phyloP scores from a whole-genome alignment of 1,140 invertebrate species.

The Eriocheir sinensis region DNA sequence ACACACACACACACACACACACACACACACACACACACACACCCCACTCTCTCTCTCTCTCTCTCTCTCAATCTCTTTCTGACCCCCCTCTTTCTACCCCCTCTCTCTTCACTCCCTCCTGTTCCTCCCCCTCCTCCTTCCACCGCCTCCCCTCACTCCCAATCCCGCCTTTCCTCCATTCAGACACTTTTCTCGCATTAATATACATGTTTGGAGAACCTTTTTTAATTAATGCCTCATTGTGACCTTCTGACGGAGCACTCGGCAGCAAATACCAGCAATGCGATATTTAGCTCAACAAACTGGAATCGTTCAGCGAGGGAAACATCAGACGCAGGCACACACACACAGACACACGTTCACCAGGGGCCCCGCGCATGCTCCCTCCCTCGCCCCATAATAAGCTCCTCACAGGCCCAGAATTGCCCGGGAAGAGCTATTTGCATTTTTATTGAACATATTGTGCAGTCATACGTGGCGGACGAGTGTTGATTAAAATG shows the following conservation, averaged over 20 bases:
- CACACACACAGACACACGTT: no score
- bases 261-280: background rate
- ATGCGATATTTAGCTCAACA: slow-evolving; percentile 9
- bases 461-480: slow-evolving; percentile 18
- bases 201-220: background rate
- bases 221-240: slow-evolving; percentile 7
- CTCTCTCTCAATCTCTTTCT: background rate
- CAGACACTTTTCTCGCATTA: background rate
- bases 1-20: no score
- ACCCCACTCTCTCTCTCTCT: background rate
- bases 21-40: no score
- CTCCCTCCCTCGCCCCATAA: background rate
- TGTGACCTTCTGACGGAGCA: background rate
- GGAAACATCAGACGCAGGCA: no score
- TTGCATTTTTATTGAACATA: slow-evolving; percentile 50
- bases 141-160: slow-evolving; percentile 14
- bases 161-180: background rate
- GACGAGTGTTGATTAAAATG: slow-evolving; percentile 43
- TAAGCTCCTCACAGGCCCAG: background rate
- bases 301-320: slow-evolving; percentile 13
- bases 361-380: background rate
- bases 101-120: slow-evolving; percentile 1
- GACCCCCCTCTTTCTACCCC: no score
- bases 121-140: slow-evolving; percentile 16
- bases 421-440: slow-evolving; percentile 19